A percentile compares a stretch with the other conserved stretches of the same genome.
Evolutionary conservation across 2,797 vertebrate genomes (phyloP).

Genomic region (Lepus oiostolus): DNA sequence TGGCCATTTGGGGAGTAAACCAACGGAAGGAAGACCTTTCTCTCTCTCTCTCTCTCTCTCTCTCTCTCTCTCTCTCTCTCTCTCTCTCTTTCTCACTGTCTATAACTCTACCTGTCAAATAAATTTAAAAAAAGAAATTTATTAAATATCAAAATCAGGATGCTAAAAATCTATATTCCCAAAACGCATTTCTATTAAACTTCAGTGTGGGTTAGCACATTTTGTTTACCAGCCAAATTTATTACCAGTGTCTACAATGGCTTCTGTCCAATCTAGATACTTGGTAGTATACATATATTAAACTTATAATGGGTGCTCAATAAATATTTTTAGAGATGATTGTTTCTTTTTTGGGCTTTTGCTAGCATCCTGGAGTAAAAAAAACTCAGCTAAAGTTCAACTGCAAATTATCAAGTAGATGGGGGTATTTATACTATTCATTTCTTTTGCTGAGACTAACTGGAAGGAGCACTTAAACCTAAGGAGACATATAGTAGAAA

Average conservation of each 20-base stretch:
- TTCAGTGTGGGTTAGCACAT: background rate
- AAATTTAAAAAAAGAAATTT: background rate
- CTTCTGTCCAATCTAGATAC: background rate
- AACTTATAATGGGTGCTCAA: background rate
- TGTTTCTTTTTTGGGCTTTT: background rate
- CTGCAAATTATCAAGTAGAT: background rate
- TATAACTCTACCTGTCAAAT: too few relatives aligned
- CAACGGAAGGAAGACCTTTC: too few relatives aligned
- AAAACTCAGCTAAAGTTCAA: background rate
- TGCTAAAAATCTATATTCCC: background rate
- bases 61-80: too few relatives aligned
- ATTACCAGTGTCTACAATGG: background rate
- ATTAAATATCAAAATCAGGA: background rate
- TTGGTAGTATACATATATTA: background rate
- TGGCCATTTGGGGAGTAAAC: too few relatives aligned
- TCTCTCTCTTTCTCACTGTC: too few relatives aligned
- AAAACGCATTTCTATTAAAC: background rate
- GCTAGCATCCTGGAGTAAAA: background rate
- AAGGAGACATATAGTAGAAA: background rate
- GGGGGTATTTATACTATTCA: fast-evolving
- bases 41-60: too few relatives aligned
- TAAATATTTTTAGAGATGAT: background rate
- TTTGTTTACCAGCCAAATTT: background rate
- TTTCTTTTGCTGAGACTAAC: background rate
- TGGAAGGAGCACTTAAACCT: background rate